Evolutionary conservation across 2,888 invertebrate genomes (phyloP).

Genomic region (Drosophila borborema): DNA sequence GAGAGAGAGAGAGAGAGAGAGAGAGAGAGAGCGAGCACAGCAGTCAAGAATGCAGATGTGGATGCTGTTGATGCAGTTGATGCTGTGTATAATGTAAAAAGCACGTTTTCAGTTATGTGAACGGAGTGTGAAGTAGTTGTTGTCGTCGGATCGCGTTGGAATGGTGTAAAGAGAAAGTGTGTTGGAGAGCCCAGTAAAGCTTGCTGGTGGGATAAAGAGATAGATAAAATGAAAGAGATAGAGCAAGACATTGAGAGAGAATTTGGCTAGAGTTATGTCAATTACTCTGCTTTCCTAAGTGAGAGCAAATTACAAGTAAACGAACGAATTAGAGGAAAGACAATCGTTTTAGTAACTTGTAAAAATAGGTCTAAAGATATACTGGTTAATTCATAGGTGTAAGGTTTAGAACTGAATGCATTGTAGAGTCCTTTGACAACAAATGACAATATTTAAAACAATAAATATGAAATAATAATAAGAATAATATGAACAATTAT

Average conservation of each 20-base stretch:
- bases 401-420: too few species aligned
- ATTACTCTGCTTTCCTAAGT: background rate
- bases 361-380: too few species aligned
- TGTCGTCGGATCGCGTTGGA: slow-evolving; percentile 19
- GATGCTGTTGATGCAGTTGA: slow-evolving; percentile 17
- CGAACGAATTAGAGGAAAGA: too few species aligned
- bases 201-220: slow-evolving; percentile 11
- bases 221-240: background rate
- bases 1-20: background rate
- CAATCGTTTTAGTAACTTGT: too few species aligned
- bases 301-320: too few species aligned
- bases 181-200: slow-evolving; percentile 20
- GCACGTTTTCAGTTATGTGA: slow-evolving; percentile 77
- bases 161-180: slow-evolving; percentile 7
- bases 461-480: too few species aligned
- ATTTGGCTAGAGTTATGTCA: background rate
- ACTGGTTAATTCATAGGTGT: too few species aligned
- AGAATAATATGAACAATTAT: too few species aligned
- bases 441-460: too few species aligned
- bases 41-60: slow-evolving; percentile 66
- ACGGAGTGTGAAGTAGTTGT: slow-evolving; percentile 73
- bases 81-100: slow-evolving; percentile 61
- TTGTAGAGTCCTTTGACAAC: too few species aligned
- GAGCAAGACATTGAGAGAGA: background rate
- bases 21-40: slow-evolving; percentile 4